Evolutionary conservation across 2,888 invertebrate species (phyloP).

Genomic region (Mactromeris polynyma): DNA sequence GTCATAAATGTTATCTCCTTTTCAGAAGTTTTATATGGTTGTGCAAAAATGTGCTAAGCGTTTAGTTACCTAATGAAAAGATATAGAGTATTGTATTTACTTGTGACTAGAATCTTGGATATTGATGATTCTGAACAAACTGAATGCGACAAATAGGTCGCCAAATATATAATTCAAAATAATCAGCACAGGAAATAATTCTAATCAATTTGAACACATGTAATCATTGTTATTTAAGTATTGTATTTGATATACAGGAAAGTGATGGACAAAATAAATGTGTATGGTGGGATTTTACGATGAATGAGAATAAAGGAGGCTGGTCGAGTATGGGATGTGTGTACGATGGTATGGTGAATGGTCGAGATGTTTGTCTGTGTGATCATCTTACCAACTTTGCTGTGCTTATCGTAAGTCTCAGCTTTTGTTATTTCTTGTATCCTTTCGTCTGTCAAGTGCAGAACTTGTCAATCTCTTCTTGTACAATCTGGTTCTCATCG

Average conservation of each 20-base stretch:
- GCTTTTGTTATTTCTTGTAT: neutral
- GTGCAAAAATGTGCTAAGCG: neutral
- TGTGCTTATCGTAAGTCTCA: slow-evolving; percentile 76
- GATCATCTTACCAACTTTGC: slow-evolving; percentile 86
- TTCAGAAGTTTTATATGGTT: neutral
- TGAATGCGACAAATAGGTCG: neutral
- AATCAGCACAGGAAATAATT: neutral
- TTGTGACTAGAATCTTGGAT: no score
- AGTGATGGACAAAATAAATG: slow-evolving; percentile 67
- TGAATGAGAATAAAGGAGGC: slow-evolving; percentile 71
- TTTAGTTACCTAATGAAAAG: no score
- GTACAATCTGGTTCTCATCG: no score
- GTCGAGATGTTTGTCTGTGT: slow-evolving; percentile 83
- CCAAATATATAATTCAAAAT: neutral
- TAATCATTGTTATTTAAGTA: neutral
- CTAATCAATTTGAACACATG: neutral
- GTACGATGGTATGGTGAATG: slow-evolving; percentile 78
- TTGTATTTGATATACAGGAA: slow-evolving; percentile 23
- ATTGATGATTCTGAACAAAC: no score
- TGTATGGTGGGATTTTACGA: slow-evolving; percentile 82
- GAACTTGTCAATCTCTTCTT: no score
- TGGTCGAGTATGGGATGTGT: slow-evolving; percentile 82
- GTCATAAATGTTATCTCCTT: no score
- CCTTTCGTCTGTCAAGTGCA: no score
- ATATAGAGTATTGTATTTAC: no score